phyloP scores from a whole-genome alignment of 2,888 invertebrate genomes.

The Aleiodes testaceus region DNA sequence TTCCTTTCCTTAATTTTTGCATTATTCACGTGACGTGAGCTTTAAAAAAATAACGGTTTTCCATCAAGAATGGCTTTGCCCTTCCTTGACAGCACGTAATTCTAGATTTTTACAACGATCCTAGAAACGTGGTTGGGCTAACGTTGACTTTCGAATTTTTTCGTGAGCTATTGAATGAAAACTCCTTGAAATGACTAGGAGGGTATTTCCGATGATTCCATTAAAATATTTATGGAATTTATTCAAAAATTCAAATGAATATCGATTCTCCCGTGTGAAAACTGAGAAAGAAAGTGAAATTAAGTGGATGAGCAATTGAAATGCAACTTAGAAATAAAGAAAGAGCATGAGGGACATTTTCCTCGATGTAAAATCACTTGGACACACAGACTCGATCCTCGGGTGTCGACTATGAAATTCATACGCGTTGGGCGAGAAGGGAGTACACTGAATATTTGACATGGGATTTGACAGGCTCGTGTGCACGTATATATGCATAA shows the following conservation, averaged over 20 bases:
- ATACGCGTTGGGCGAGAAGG: constrained; percentile 50
- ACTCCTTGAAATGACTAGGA: no score
- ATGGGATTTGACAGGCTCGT: constrained; percentile 52
- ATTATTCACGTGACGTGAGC: no score
- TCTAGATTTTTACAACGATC: no score
- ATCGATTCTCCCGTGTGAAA: constrained; percentile 28
- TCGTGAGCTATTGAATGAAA: no score
- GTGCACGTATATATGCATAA: constrained; percentile 3
- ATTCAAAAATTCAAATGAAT: constrained; percentile 30
- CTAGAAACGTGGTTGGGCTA: no score
- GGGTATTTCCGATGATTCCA: no score
- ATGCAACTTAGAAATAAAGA: not conserved
- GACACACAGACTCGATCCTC: constrained; percentile 1
- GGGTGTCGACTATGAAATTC: constrained; percentile 49
- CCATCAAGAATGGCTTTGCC: no score
- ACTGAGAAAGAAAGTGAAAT: constrained; percentile 10
- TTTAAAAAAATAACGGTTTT: no score
- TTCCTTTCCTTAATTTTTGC: no score
- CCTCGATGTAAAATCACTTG: not conserved
- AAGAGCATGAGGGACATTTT: not conserved
- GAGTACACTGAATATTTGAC: constrained; percentile 52
- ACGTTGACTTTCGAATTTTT: no score
- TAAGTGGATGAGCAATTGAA: not conserved
- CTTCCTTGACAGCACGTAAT: no score
- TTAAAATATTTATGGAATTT: not conserved